A percentile compares a stretch with the other conserved stretches of the same genome.
Conservation (phyloP, 2,888 invertebrate genomes). For the Diloba caeruleocephala region DNA sequence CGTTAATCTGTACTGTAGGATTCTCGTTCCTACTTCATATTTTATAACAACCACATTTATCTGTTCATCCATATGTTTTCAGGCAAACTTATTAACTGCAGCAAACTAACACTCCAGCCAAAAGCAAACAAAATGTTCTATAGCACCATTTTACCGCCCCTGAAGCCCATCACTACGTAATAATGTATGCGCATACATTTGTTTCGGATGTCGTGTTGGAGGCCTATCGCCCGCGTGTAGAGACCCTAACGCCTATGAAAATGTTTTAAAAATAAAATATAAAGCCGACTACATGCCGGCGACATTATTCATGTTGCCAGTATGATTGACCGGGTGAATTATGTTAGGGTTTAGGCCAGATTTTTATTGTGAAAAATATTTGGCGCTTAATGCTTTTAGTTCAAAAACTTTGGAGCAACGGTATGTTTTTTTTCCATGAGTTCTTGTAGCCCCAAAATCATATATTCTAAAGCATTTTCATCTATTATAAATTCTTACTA, state of each 20-base stretch:
- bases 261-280: constrained; percentile 51
- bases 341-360: constrained; percentile 9
- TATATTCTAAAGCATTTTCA: too few species aligned
- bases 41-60: too few species aligned
- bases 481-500: too few species aligned
- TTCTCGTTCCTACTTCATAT: too few species aligned
- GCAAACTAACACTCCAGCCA: background rate
- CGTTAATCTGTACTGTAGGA: too few species aligned
- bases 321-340: constrained; percentile 27
- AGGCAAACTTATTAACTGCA: background rate
- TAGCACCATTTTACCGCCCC: constrained; percentile 61
- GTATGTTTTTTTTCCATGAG: too few species aligned
- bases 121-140: constrained; percentile 16
- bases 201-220: constrained; percentile 64
- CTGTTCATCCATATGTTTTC: too few species aligned
- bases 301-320: constrained; percentile 28
- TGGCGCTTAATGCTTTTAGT: too few species aligned
- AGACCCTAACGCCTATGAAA: constrained; percentile 59
- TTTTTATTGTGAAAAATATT: constrained; percentile 3
- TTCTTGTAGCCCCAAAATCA: too few species aligned
- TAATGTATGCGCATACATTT: constrained; percentile 82
- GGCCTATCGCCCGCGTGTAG: constrained; percentile 56
- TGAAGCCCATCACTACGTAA: constrained; percentile 64
- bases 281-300: constrained; percentile 15
- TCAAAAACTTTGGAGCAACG: too few species aligned